phyloP scores from a whole-genome alignment of 2,888 invertebrate genomes.

The Drosophila meridionalis region DNA sequence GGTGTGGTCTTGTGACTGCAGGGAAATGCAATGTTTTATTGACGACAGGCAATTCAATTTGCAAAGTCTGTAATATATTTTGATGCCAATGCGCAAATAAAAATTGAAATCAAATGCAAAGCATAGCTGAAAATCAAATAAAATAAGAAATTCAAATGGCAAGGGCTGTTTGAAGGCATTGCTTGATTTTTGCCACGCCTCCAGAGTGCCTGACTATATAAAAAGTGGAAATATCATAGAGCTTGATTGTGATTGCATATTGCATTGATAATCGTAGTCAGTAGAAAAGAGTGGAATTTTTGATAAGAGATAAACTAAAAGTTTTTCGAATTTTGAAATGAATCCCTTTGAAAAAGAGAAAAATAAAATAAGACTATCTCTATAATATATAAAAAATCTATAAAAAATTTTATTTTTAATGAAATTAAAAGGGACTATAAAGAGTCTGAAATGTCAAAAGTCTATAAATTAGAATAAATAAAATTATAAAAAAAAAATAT shows the following conservation, averaged over 20 bases:
- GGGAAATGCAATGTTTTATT: constrained; percentile 58
- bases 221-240: background rate
- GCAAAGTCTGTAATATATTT: constrained; percentile 53
- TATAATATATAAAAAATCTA: no score
- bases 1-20: constrained; percentile 28
- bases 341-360: background rate
- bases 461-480: background rate
- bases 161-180: background rate
- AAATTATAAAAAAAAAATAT: background rate
- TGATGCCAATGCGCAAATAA: constrained; percentile 45
- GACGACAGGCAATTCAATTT: constrained; percentile 72
- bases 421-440: background rate
- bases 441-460: background rate
- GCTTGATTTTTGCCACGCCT: background rate
- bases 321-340: background rate
- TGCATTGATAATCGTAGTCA: background rate
- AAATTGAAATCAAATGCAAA: constrained; percentile 47
- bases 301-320: background rate
- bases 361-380: no score
- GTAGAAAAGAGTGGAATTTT: background rate
- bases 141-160: constrained; percentile 2
- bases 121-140: constrained; percentile 30
- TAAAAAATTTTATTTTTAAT: no score
- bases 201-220: background rate
- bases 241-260: constrained; percentile 3